phyloP scores from a whole-genome alignment of 2,113 vertebrate genomes.

The Mungos mungo region DNA sequence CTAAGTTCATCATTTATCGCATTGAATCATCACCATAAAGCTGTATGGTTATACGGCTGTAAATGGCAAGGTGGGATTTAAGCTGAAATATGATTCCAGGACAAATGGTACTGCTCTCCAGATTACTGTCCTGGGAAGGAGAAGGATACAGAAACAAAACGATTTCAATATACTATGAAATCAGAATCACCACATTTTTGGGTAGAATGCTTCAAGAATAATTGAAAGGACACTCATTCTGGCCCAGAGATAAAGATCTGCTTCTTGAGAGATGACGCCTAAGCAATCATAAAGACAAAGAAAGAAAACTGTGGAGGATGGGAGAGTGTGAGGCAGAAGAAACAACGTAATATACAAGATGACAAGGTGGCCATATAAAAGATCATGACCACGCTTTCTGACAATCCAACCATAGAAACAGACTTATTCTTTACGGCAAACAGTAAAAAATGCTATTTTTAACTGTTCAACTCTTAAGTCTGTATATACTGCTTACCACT shows the following conservation, averaged over 20 bases:
- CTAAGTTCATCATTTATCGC: neutral
- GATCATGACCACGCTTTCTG: neutral
- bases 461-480: neutral
- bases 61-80: neutral
- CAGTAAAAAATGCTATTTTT: neutral
- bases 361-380: neutral
- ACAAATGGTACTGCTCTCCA: neutral
- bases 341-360: neutral
- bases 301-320: neutral
- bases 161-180: neutral
- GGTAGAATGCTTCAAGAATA: neutral
- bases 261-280: neutral
- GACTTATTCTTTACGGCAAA: neutral
- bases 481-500: neutral
- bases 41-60: neutral
- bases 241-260: neutral
- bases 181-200: neutral
- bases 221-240: slow-evolving; percentile 34
- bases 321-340: neutral
- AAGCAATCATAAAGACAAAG: neutral
- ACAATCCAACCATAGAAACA: neutral
- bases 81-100: neutral
- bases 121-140: neutral
- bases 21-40: neutral
- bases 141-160: neutral